Evolutionary conservation across 2,888 invertebrate species (phyloP).

Genomic region (Zele albiditarsus): DNA sequence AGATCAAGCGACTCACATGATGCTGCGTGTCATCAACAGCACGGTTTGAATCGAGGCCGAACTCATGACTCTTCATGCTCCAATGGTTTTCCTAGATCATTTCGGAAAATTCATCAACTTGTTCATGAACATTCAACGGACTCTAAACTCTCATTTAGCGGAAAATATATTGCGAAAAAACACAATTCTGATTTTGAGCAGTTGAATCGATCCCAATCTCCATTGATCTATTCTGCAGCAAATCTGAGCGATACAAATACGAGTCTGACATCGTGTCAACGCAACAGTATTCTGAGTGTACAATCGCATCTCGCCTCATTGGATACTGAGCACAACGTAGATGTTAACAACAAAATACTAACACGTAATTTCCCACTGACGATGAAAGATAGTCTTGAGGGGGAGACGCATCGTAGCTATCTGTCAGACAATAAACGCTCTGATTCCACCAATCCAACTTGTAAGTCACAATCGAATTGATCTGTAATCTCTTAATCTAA

Average conservation of each 20-base stretch:
- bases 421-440: not conserved
- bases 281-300: not conserved
- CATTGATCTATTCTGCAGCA: slow-evolving; percentile 4
- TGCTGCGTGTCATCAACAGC: not conserved
- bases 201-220: not conserved
- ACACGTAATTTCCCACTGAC: not conserved
- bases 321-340: not conserved
- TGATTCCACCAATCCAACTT: not conserved
- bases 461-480: not conserved
- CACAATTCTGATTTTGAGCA: not conserved
- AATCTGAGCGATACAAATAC: not conserved
- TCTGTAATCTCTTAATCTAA: no score
- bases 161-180: not conserved
- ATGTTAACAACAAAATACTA: not conserved
- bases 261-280: not conserved
- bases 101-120: not conserved
- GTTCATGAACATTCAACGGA: not conserved
- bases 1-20: slow-evolving; percentile 2
- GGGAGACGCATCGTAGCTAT: not conserved
- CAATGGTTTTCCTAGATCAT: not conserved
- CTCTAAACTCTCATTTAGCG: not conserved
- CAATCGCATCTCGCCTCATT: not conserved
- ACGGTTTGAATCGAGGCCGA: not conserved
- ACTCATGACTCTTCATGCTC: slow-evolving; percentile 30
- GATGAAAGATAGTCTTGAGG: not conserved